Evolutionary conservation across 2,888 invertebrate genomes (phyloP).

Genomic region (Eupithecia vulgata): DNA sequence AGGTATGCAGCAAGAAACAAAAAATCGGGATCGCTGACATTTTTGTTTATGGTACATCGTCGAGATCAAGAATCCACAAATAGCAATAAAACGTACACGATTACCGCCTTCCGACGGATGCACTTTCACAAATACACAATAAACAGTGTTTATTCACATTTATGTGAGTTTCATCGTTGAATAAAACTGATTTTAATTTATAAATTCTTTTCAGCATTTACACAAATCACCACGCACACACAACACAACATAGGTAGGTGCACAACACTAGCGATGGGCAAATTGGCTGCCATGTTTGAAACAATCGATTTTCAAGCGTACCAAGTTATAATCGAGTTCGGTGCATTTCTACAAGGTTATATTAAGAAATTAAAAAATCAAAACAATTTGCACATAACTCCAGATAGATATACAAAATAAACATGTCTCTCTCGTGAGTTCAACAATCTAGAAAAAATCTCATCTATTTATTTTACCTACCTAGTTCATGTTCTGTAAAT

Average conservation of each 20-base stretch:
- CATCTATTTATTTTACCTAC: too few relatives aligned
- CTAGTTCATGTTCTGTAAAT: too few relatives aligned
- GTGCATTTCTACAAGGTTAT: background rate
- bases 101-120: constrained; percentile 83
- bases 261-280: constrained; percentile 58
- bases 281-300: constrained; percentile 31
- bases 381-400: too few relatives aligned
- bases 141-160: constrained; percentile 79
- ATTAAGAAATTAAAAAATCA: background rate
- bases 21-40: constrained; percentile 85
- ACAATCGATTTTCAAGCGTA: constrained; percentile 40
- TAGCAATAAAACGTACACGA: constrained; percentile 82
- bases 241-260: constrained; percentile 76
- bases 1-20: constrained; percentile 82
- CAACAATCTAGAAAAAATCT: too few relatives aligned
- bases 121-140: constrained; percentile 82
- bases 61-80: constrained; percentile 83
- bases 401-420: too few relatives aligned
- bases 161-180: constrained; percentile 80
- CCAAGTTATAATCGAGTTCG: constrained; percentile 16
- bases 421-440: too few relatives aligned
- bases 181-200: constrained; percentile 78
- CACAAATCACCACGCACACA: constrained; percentile 85
- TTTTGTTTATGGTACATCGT: constrained; percentile 85
- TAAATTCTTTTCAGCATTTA: constrained; percentile 82